phyloP scores from a whole-genome alignment of 2,113 vertebrate species.

The Onychostoma macrolepis region DNA sequence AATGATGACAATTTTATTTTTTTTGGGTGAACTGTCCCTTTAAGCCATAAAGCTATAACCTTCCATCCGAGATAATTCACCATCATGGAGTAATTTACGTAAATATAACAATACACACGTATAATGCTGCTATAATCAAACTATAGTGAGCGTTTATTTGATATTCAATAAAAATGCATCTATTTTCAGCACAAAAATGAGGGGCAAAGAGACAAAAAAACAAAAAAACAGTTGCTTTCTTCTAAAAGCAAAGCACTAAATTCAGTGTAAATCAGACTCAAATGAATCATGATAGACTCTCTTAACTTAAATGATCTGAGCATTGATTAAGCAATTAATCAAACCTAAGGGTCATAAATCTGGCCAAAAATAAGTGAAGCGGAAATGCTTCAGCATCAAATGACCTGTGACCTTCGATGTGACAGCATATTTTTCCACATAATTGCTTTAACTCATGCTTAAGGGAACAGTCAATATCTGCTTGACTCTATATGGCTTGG shows the following conservation, averaged over 20 bases:
- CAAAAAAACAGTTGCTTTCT: background rate
- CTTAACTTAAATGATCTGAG: background rate
- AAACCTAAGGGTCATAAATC: conserved; percentile 23
- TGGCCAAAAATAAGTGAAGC: background rate
- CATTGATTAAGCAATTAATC: conserved; percentile 12
- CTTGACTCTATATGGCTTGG: conserved; percentile 8
- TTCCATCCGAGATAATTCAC: background rate
- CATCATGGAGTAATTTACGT: background rate
- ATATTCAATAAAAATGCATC: conserved; percentile 8
- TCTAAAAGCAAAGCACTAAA: background rate
- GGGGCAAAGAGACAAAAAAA: background rate
- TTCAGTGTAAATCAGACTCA: conserved; percentile 11
- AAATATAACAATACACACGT: background rate
- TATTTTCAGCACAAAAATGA: conserved; percentile 23
- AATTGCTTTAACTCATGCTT: conserved; percentile 26
- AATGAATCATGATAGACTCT: background rate
- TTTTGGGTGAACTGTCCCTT: background rate
- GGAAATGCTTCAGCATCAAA: background rate
- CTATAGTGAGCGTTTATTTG: background rate
- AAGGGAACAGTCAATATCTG: conserved; percentile 30
- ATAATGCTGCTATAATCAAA: background rate
- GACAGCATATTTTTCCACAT: conserved; percentile 13
- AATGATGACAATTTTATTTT: background rate
- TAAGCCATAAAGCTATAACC: background rate
- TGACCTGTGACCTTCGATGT: conserved; percentile 15